Base-by-base conservation (phyloP, 2,113 vertebrate species). In the Sapajus apella region DNA sequence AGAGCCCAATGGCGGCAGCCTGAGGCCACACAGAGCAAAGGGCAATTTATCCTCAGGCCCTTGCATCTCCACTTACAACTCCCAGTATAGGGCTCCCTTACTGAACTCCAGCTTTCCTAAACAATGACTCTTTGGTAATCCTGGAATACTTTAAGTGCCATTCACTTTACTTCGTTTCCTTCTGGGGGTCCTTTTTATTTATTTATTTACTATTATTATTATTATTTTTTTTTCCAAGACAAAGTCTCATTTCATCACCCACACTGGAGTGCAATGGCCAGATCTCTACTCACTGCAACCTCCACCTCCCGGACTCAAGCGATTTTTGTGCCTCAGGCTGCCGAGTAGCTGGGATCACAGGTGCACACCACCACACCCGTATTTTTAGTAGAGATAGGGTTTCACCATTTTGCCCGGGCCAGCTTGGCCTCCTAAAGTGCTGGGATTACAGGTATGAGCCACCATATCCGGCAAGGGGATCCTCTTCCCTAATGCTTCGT, bases 401-500 rank as follows among this genome's bases (percentile, higher is more conserved):
- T 64, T 64, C 5, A 14, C 61, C 61, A 30, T 32, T 13, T 30
- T 64, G 61, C 61, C 27, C 61, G 14, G 27, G 61, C 12, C 0
- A 13, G 61, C 61, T 64, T 64, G 61, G 61, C 61, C 11, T 64
- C 61, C 27, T 27, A 32, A 64, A 64, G 12, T 64, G 61, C 27
- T 64, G 27, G 27, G 12, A 64, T 64, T 30, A 64, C 12, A 32
- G 61, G 27, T 5, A 2, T 30, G 12, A 64, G 61, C 61, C 61
- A 14, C 61, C 12, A 13, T 11, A 2, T 32, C 27, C 6, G 0
- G 27, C 2, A 0, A 64, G 61, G 61, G 1, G 4, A 56, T 37
- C 18, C 20, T 68, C 77, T 52, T 81, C 50, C 30, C 43, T 93
- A 25, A 45, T 35, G 14, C 25, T 66, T 30, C 12, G 0, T 17